These are phyloP conservation scores for Phrynocephalus versicolor DNA, from an alignment of 2,113 vertebrate genomes.

Conservation along the genomic window DNA sequence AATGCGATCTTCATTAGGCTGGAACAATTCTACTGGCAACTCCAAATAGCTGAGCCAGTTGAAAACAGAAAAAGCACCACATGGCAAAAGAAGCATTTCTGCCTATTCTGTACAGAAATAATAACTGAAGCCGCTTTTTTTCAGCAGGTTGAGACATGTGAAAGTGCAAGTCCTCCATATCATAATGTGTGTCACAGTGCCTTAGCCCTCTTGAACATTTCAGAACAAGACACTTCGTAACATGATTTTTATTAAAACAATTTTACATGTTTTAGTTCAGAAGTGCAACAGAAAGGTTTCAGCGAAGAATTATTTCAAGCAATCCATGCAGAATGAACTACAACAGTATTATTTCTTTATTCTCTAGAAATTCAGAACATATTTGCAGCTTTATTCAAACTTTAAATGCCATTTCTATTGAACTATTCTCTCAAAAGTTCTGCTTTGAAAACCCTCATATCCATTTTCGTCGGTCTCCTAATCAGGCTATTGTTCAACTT, in stretches of 20 bases:
- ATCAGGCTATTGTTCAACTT: conserved; percentile 38
- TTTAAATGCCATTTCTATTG: conserved; percentile 35
- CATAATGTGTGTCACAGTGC: conserved; percentile 3
- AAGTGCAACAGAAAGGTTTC: conserved; percentile 45
- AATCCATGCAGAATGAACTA: conserved; percentile 32
- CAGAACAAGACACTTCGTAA: neutral
- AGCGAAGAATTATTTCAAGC: conserved; percentile 37
- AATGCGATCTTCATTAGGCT: neutral
- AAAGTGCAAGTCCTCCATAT: conserved; percentile 12
- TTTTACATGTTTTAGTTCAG: conserved; percentile 28
- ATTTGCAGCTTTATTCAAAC: conserved; percentile 35
- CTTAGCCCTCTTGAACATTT: conserved; percentile 40
- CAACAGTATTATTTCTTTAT: conserved; percentile 40
- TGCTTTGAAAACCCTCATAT: conserved; percentile 18
- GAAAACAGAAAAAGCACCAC: neutral
- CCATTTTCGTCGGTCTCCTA: conserved; percentile 23
- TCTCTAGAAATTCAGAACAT: conserved; percentile 17
- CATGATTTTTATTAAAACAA: conserved; percentile 46
- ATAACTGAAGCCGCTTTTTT: neutral
- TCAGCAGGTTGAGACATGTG: conserved; percentile 17
- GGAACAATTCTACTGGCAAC: neutral
- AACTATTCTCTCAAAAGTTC: neutral
- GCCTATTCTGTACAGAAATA: neutral
- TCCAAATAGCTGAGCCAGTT: neutral
- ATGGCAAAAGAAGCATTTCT: conserved; percentile 3